Conservation (phyloP, 1,140 invertebrate species). For the Caerostris darwini region DNA sequence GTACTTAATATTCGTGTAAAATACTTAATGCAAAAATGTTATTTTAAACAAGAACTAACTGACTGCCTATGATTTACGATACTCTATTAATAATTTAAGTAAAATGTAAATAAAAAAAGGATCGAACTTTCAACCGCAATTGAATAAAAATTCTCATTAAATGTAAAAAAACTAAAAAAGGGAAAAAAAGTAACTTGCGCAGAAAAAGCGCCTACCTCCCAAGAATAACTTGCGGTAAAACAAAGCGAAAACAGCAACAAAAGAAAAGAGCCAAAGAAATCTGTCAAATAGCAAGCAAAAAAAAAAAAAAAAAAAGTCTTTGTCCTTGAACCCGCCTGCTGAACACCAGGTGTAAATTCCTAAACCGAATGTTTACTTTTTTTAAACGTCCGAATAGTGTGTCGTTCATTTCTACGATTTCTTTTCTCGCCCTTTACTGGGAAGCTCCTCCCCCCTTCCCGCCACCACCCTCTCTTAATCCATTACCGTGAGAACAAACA, state of each 20-base stretch:
- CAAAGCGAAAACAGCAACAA: background rate
- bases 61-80: no score
- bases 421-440: background rate
- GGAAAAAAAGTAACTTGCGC: no score
- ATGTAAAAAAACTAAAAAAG: no score
- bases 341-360: constrained; percentile 43
- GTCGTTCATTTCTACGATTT: constrained; percentile 31
- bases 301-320: background rate
- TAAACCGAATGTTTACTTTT: constrained; percentile 50
- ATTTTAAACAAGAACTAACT: no score
- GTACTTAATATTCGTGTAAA: no score
- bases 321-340: constrained; percentile 30
- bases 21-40: no score
- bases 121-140: no score
- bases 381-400: constrained; percentile 7
- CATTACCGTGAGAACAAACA: constrained; percentile 63
- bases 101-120: no score
- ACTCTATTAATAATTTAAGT: no score
- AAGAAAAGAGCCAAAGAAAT: background rate
- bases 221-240: background rate
- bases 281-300: background rate
- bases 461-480: background rate
- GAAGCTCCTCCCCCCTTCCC: background rate
- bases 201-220: background rate
- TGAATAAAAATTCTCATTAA: no score